Conservation (phyloP, 2,888 invertebrate genomes). For the Megaustenia siamemsis region DNA sequence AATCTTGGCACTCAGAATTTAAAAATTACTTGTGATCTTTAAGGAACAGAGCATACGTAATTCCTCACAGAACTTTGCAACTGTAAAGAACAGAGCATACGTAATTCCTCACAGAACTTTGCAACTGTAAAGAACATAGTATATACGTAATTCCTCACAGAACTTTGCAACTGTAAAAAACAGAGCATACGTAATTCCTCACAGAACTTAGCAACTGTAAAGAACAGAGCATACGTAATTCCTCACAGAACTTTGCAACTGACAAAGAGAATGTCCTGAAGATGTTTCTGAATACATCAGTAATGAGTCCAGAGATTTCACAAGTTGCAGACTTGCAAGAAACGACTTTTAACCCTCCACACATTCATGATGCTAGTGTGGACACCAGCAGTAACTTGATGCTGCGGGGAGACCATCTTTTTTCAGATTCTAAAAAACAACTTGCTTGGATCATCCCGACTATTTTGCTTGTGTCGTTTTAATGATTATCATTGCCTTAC, state of each 20-base stretch:
- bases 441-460: slow-evolving; percentile 45
- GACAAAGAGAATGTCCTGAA: neutral
- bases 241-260: neutral
- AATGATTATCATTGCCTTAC: neutral
- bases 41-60: neutral
- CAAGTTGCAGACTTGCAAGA: neutral
- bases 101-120: no score
- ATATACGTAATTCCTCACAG: no score
- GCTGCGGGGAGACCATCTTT: no score
- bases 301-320: neutral
- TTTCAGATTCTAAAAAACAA: neutral
- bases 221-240: no score
- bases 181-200: no score
- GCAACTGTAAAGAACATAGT: no score
- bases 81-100: no score
- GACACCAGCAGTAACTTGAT: neutral
- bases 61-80: no score
- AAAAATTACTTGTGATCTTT: neutral
- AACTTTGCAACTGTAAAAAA: no score
- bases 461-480: slow-evolving; percentile 12
- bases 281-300: neutral
- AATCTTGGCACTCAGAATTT: neutral
- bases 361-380: neutral
- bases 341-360: neutral
- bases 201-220: no score